Conservation (phyloP, 2,888 invertebrate genomes). For the Alcis repandata region DNA sequence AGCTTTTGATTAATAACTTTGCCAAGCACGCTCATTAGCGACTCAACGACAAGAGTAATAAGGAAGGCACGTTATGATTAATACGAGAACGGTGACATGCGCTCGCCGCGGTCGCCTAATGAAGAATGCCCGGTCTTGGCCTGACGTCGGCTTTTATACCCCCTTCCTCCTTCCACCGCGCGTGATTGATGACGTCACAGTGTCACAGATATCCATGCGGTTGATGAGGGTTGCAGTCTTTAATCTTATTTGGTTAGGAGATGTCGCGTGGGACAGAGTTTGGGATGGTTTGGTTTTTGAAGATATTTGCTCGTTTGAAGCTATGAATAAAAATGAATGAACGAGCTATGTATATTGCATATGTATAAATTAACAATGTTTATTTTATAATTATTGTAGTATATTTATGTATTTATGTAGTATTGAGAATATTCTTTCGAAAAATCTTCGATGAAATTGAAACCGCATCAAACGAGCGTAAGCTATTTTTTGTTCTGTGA, state of each 20-base stretch:
- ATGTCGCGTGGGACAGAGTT: constrained; percentile 40
- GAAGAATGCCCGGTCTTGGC: constrained; percentile 69
- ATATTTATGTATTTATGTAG: too few species aligned
- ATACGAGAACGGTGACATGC: constrained; percentile 65
- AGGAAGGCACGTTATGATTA: constrained; percentile 67
- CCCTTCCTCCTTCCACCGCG: constrained; percentile 53
- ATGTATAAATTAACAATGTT: too few species aligned
- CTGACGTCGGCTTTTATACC: constrained; percentile 63
- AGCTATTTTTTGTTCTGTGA: too few species aligned
- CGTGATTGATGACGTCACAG: constrained; percentile 79
- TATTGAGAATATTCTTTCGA: too few species aligned
- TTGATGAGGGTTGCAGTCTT: constrained; percentile 73
- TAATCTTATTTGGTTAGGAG: constrained; percentile 65
- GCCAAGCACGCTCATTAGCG: constrained; percentile 53
- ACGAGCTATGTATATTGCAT: too few species aligned
- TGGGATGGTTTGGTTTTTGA: constrained; percentile 15
- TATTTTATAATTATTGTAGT: too few species aligned
- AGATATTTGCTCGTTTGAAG: background rate
- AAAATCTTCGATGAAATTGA: too few species aligned
- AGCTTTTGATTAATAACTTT: constrained; percentile 54
- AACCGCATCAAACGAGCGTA: too few species aligned
- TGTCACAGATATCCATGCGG: constrained; percentile 65
- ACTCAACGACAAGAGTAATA: constrained; percentile 59
- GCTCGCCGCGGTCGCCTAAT: constrained; percentile 66
- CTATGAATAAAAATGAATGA: background rate